phyloP scores from a whole-genome alignment of 1,140 invertebrate species.

The Drosophila ambigua region DNA sequence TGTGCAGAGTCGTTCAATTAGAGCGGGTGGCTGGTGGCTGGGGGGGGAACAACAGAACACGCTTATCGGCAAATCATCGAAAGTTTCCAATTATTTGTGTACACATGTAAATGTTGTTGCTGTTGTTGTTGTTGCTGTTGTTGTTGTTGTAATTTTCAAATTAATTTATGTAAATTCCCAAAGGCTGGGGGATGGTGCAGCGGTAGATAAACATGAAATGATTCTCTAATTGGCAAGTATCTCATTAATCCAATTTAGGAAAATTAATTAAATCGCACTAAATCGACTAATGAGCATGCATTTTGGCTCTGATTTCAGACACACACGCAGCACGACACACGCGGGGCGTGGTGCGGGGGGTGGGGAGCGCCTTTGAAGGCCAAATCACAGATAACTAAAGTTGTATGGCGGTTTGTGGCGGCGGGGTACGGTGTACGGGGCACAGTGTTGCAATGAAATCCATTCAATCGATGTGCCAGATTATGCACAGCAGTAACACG shows the following conservation, averaged over 20 bases:
- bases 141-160: constrained; percentile 46
- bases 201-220: constrained; percentile 44
- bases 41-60: constrained; percentile 1
- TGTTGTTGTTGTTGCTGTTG: no score
- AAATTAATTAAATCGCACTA: constrained; percentile 76
- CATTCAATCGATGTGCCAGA: constrained; percentile 58
- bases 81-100: constrained; percentile 66
- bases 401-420: neutral
- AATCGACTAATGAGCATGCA: constrained; percentile 72
- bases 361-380: constrained; percentile 32
- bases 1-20: constrained; percentile 51
- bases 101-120: constrained; percentile 50
- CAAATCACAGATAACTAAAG: constrained; percentile 1
- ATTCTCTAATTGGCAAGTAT: constrained; percentile 69
- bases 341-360: no score
- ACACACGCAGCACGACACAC: no score
- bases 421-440: neutral
- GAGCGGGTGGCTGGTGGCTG: no score
- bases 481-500: constrained; percentile 53
- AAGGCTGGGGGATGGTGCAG: no score
- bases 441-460: constrained; percentile 47
- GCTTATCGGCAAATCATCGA: constrained; percentile 67
- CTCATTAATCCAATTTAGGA: constrained; percentile 78
- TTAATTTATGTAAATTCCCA: constrained; percentile 76
- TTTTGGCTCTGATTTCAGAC: constrained; percentile 50